These are phyloP conservation scores for Lipotes vexillifer DNA, from an alignment of 2,113 vertebrate species.

Conservation along the genomic window DNA sequence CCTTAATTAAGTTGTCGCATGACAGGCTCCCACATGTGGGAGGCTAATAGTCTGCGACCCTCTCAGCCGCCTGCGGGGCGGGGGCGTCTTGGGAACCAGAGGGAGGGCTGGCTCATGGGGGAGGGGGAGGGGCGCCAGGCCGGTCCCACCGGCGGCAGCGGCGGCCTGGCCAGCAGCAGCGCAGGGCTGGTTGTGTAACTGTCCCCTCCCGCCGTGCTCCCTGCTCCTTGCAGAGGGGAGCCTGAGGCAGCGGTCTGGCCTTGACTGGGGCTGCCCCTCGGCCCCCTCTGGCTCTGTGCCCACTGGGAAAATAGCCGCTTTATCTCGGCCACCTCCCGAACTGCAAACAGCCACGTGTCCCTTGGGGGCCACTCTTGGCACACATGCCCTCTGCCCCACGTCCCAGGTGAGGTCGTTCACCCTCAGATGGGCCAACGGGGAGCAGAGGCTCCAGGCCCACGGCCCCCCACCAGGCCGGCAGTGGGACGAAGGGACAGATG, in stretches of 20 bases:
- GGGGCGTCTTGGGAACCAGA: neutral
- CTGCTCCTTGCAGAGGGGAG: neutral
- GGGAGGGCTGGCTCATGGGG: neutral
- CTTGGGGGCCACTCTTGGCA: conserved; percentile 41
- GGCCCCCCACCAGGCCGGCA: too few species aligned
- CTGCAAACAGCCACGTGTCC: conserved; percentile 66
- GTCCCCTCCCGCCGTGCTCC: accelerated
- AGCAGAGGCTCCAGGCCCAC: neutral
- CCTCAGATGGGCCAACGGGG: neutral
- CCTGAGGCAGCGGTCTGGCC: neutral
- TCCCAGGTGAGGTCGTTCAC: conserved; percentile 50
- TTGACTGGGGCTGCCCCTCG: conserved; percentile 21
- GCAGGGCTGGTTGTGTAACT: neutral
- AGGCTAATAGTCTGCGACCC: neutral
- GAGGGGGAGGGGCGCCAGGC: neutral
- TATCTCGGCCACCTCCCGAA: conserved; percentile 30
- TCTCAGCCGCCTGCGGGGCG: neutral
- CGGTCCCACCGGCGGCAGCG: too few species aligned
- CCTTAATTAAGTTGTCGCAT: neutral
- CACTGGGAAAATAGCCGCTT: conserved; percentile 37
- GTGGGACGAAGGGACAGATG: neutral
- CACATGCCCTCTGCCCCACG: conserved; percentile 62
- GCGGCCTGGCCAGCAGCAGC: too few species aligned
- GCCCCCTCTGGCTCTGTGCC: conserved; percentile 39
- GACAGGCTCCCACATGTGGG: neutral